A percentile compares a stretch with the other conserved stretches of the same genome.
Evolutionary conservation across 2,888 invertebrate species (phyloP).

Genomic region (Theretra japonica): DNA sequence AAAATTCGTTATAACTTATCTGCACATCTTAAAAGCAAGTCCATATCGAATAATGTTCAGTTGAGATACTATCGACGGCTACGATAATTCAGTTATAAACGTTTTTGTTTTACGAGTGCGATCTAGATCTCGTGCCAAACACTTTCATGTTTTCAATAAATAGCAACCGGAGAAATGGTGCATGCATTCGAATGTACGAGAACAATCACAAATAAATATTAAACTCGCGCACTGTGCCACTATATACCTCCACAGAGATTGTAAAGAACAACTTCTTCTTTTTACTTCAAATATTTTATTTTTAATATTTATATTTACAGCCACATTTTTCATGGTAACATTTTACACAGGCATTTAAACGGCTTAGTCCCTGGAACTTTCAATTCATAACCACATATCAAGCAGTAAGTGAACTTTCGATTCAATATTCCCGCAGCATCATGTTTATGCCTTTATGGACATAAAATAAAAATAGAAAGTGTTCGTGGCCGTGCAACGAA

Average conservation of each 20-base stretch:
- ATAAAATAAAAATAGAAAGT: constrained; percentile 55
- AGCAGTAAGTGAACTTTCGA: constrained; percentile 8
- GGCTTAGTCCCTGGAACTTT: not conserved
- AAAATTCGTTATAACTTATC: not conserved
- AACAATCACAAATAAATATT: constrained; percentile 10
- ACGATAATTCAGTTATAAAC: constrained; percentile 1
- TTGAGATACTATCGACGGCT: not conserved
- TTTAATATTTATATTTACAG: no score
- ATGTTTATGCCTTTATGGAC: constrained; percentile 8
- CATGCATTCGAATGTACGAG: not conserved
- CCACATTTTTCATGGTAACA: not conserved
- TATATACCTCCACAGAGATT: no score
- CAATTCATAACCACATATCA: not conserved
- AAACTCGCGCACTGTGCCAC: not conserved
- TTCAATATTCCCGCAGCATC: constrained; percentile 14
- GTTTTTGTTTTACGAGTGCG: constrained; percentile 4
- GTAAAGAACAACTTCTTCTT: not conserved
- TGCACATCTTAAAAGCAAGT: not conserved
- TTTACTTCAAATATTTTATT: not conserved
- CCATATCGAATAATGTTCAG: not conserved
- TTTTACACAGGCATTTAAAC: not conserved
- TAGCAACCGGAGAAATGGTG: not conserved
- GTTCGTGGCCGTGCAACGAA: constrained; percentile 31
- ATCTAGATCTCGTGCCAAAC: constrained; percentile 19
- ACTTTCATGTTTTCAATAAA: constrained; percentile 12